Base-by-base conservation (phyloP, 2,113 vertebrate genomes). In the Lonchura striata region DNA sequence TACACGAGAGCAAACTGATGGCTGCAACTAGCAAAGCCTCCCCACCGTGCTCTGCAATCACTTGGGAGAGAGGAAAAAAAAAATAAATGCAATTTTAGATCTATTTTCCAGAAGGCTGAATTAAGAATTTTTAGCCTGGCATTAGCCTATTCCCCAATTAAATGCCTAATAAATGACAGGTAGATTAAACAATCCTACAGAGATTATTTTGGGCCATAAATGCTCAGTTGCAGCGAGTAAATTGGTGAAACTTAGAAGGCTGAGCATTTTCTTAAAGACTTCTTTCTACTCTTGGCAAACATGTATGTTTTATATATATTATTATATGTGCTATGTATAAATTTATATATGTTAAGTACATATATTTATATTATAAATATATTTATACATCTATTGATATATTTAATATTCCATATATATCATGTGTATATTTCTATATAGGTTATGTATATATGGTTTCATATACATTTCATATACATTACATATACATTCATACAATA, bases 381-480 rank as follows among this genome's bases (percentile, higher is more conserved):
- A 35, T 42, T 31, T 46, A 11, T 16, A 35, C 17, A 41, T 30
- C 33, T 50, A 35, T 11, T 6, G 25, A 13, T n/a, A 15, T 17
- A 8, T 23, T 37, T 18, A 10, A 7, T 24, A 25, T n/a, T 72
- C 42, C 8, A 5, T 22, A 20, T 33, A 9, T 19, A 42, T 21
- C 3, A 24, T 8, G 10, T 23, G 9, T 28, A 2, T 13, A 44
- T 74, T 74, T 57, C 35, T 23, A 11, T 17, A 39, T 28, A 15
- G 28, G 22, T 53, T 39, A 15, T 6, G 10, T 7, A 69, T 33
- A 15, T 27, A 20, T 33, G 15, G 31, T 42, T 52, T 66, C 42
- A 22, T 37, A 27, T 5, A 33, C 0, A 0, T 44, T 37, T 27
- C 15, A 10, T 30, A 56, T 57, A n/a, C n/a, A n/a, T n/a, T n/a